Percentiles rank a stretch among this genome's conserved stretches.
These are phyloP conservation scores for Brachirus orientalis DNA, from an alignment of 2,113 vertebrate genomes.

Conservation along the genomic window DNA sequence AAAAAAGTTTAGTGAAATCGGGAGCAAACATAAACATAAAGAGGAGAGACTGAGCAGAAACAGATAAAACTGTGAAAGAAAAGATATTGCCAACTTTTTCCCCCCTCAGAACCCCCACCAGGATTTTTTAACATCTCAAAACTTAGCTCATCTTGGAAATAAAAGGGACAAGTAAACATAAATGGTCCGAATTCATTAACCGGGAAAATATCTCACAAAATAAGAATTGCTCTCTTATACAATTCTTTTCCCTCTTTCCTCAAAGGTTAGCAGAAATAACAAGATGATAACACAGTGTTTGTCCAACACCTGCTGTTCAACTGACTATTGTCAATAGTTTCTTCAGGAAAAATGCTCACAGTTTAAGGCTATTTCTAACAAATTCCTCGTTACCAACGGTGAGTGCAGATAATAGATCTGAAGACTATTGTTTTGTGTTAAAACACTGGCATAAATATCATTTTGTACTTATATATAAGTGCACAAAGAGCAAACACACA, in stretches of 20 bases:
- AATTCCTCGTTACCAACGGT: neutral
- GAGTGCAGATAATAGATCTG: neutral
- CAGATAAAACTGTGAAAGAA: conserved; percentile 12
- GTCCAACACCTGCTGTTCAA: conserved; percentile 44
- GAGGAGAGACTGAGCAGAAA: too few relatives aligned
- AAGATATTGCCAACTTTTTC: too few relatives aligned
- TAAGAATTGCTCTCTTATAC: conserved; percentile 31
- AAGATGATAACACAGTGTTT: conserved; percentile 56
- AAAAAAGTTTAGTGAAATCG: neutral
- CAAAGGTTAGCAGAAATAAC: conserved; percentile 69
- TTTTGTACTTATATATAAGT: conserved; percentile 10
- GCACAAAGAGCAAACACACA: neutral
- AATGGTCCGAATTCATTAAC: conserved; percentile 71
- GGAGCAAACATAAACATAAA: conserved; percentile 30
- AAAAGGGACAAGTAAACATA: conserved; percentile 49
- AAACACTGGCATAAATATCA: conserved; percentile 10
- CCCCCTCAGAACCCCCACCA: too few relatives aligned
- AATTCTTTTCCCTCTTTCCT: conserved; percentile 17
- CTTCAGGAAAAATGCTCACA: neutral
- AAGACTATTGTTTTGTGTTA: conserved; percentile 3
- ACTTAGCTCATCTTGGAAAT: conserved; percentile 20
- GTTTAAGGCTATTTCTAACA: conserved; percentile 6
- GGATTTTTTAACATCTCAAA: neutral
- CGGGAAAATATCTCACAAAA: conserved; percentile 45
- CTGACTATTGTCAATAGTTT: conserved; percentile 14